Evolutionary conservation across 1,140 invertebrate genomes (phyloP), one percentile per base, ranked within the genome.

Genomic region (Tetramorium parvispinum): DNA sequence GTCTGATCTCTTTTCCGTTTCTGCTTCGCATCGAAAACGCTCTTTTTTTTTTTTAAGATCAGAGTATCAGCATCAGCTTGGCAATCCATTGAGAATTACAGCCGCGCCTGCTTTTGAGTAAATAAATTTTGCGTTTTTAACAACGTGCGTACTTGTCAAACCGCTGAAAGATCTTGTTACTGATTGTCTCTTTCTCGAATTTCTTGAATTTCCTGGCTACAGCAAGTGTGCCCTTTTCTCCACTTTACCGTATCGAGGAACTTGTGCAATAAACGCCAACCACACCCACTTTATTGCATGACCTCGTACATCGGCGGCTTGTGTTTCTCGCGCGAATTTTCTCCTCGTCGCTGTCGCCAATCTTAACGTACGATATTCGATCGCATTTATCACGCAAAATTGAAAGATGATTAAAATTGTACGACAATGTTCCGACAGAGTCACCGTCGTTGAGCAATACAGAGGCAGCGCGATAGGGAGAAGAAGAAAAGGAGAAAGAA

Each of bases 261-360:
- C 87, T 88, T 77, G 77, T 81, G 79, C 85, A 75, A 57, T 68
- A 49, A 32, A 68, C 70, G 59, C 59, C 66, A 57, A 49, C 82
- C 89, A 89, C 90, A 77, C 85, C 77, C 82, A 89, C n/a, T 59
- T 85, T 57, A 61, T 87, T 75, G 27, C 57, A 13, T n/a, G 77
- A 59, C 43, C 76, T 46, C 66, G 49, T 65, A 40, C 43, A 37
- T 70, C 63, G 43, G 32, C 63, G 49, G 46, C 68, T 87, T 51
- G 63, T 68, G 82, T 87, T 87, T 85, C 81, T 65, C 57, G 43
- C 49, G 27, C 40, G 77, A 82, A 61, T 87, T 86, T 63, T 70
- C 65, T 76, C 83, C 87, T 73, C 87, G 18, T 76, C 59, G 59
- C 73, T 49, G 73, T 78, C 78, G 43, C 10, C 37, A 57, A 16